Percentiles rank a stretch among this genome's conserved stretches.
phyloP scores from a whole-genome alignment of 1,140 invertebrate species.

The Drosophila chauvacae region DNA sequence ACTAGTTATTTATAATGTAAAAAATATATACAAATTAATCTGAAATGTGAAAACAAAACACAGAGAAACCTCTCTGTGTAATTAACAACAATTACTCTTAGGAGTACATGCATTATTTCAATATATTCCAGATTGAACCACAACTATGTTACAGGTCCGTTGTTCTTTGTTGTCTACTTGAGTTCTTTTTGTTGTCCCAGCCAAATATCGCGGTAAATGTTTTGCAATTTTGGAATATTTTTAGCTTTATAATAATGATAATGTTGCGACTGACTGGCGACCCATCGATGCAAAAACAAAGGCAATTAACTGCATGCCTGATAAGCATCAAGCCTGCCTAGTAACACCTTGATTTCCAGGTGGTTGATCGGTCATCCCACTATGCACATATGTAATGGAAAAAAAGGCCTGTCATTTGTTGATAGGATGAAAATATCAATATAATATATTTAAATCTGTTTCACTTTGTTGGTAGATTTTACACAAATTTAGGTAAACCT shows the following conservation, averaged over 20 bases:
- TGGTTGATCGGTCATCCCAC: conserved; percentile 1
- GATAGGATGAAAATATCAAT: neutral
- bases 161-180: conserved; percentile 36
- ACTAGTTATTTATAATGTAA: too few relatives aligned
- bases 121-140: conserved; percentile 6
- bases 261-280: conserved; percentile 22
- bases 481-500: neutral
- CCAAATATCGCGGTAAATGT: conserved; percentile 5
- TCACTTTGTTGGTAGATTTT: neutral
- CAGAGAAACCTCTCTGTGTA: too few relatives aligned
- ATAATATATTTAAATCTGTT: neutral
- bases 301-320: conserved; percentile 18
- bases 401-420: conserved; percentile 9
- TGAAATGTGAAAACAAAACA: too few relatives aligned
- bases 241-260: conserved; percentile 36
- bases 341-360: conserved; percentile 32
- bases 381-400: conserved; percentile 16
- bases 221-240: conserved; percentile 43
- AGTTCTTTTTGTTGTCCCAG: conserved; percentile 18
- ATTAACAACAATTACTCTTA: neutral
- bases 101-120: neutral
- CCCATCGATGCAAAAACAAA: conserved; percentile 20
- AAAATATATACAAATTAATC: too few relatives aligned
- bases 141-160: neutral
- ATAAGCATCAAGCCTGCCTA: conserved; percentile 28